These are phyloP conservation scores for Himantopus leucocephalus DNA, from an alignment of 2,113 vertebrate species.

Conservation along the genomic window DNA sequence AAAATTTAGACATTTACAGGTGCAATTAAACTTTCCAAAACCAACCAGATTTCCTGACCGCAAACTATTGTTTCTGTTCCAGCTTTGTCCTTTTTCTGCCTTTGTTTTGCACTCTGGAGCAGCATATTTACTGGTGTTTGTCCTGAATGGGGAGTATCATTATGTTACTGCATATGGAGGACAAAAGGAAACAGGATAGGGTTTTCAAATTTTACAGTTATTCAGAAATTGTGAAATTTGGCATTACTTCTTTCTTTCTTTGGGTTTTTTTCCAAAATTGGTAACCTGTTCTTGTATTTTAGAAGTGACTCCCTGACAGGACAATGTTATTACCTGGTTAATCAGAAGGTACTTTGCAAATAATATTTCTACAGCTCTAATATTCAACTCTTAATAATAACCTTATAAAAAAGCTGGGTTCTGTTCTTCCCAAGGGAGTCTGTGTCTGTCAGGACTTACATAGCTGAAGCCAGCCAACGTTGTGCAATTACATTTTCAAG, in stretches of 20 bases:
- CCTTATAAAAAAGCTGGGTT: background rate
- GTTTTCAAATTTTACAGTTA: background rate
- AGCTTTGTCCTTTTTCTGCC: background rate
- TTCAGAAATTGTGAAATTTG: background rate
- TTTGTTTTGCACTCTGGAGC: background rate
- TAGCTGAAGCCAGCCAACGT: background rate
- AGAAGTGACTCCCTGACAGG: background rate
- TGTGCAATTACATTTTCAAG: conserved; percentile 46
- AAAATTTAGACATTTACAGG: background rate
- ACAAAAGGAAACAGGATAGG: background rate
- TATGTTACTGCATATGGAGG: background rate
- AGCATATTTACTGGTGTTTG: background rate
- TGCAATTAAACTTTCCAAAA: background rate
- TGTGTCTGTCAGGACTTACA: background rate
- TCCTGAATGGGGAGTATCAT: background rate
- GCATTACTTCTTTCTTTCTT: background rate
- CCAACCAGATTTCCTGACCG: background rate
- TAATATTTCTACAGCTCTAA: background rate
- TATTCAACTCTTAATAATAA: background rate
- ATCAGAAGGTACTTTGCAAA: background rate
- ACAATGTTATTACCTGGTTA: background rate
- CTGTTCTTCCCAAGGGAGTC: background rate
- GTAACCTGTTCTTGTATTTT: background rate
- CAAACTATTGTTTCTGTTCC: background rate
- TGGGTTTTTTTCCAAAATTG: background rate